These are phyloP conservation scores for Turnix velox DNA, from an alignment of 2,113 vertebrate genomes.

Conservation along the genomic window DNA sequence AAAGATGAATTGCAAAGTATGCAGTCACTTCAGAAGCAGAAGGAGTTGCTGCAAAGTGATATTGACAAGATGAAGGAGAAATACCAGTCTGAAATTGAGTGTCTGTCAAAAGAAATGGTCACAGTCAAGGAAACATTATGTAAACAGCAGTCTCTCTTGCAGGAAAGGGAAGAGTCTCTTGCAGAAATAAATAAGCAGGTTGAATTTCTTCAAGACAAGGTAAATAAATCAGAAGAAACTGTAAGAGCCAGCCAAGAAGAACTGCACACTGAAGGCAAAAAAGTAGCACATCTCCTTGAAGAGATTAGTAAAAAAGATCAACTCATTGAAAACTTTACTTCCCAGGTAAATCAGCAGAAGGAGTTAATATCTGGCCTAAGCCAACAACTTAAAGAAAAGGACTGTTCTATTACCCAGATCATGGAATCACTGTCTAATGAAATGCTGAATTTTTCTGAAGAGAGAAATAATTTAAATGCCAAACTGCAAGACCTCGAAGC, in stretches of 20 bases:
- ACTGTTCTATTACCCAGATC: conserved; percentile 74
- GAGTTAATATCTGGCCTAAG: conserved; percentile 77
- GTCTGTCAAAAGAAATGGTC: conserved; percentile 55
- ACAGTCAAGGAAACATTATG: conserved; percentile 9
- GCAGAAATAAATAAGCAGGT: conserved; percentile 47
- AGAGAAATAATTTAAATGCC: conserved; percentile 55
- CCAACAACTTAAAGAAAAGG: conserved; percentile 81
- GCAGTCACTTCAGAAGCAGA: conserved; percentile 7
- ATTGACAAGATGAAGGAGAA: conserved; percentile 42
- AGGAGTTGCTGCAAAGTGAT: conserved; percentile 17
- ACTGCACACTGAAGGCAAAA: conserved; percentile 41
- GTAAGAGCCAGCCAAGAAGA: conserved; percentile 39
- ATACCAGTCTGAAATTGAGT: conserved; percentile 43
- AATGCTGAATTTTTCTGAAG: conserved; percentile 73
- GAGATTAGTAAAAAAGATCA: conserved; percentile 71
- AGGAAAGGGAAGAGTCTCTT: conserved; percentile 50
- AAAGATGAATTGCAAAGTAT: conserved; percentile 20
- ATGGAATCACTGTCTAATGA: conserved; percentile 79
- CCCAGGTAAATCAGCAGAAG: conserved; percentile 81
- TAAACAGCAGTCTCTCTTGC: conserved; percentile 38
- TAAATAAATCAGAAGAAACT: conserved; percentile 51
- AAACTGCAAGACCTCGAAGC: conserved; percentile 69
- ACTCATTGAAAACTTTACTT: conserved; percentile 59
- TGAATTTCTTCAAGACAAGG: conserved; percentile 58
- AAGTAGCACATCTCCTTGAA: conserved; percentile 28